phyloP scores from a whole-genome alignment of 1,140 invertebrate species.

The Megathymus violae region DNA sequence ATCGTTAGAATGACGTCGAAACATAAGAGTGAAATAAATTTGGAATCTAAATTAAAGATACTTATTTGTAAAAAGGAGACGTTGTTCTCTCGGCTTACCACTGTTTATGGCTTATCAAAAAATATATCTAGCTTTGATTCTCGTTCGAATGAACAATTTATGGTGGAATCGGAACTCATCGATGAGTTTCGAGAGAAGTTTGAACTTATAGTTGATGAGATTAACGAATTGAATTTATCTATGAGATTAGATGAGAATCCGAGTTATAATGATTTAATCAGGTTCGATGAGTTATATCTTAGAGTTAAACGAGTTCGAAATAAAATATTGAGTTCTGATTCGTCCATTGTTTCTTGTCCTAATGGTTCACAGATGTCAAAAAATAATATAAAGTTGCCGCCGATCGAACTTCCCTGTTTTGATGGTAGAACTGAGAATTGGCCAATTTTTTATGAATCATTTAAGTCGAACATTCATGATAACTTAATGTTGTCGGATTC shows the following conservation, averaged over 20 bases:
- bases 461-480: neutral
- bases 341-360: neutral
- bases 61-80: neutral
- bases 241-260: neutral
- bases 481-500: neutral
- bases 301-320: neutral
- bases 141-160: neutral
- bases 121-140: neutral
- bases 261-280: neutral
- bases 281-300: slow-evolving; percentile 1
- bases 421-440: neutral
- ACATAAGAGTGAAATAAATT: neutral
- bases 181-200: neutral
- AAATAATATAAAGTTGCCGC: neutral
- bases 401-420: neutral
- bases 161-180: neutral
- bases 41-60: neutral
- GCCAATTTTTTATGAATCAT: neutral
- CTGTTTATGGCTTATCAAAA: neutral
- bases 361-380: neutral
- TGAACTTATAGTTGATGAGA: neutral
- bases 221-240: neutral
- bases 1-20: neutral
- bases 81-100: neutral
- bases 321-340: neutral